Percentiles rank a stretch among this genome's conserved stretches.
These are phyloP conservation scores for Choloepus hoffmanni DNA, from an alignment of 2,113 vertebrate species.

Conservation along the genomic window DNA sequence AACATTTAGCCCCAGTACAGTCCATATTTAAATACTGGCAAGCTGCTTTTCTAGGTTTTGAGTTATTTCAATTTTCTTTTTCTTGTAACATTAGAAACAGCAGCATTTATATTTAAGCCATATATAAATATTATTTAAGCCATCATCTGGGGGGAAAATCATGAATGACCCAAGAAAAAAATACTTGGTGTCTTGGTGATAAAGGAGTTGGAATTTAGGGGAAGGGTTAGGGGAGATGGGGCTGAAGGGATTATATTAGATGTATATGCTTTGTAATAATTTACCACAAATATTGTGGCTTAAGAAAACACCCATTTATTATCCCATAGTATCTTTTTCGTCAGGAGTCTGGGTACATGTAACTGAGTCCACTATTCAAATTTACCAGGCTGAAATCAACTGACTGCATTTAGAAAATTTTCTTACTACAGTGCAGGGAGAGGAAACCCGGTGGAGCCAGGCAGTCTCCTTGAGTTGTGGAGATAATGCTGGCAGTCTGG, in stretches of 20 bases:
- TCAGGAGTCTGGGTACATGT: not conserved
- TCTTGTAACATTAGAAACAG: not conserved
- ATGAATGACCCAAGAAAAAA: not conserved
- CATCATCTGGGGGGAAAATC: not conserved
- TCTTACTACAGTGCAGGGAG: no score
- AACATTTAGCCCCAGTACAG: not conserved
- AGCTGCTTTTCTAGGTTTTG: not conserved
- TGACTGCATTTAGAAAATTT: no score
- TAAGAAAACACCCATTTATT: not conserved
- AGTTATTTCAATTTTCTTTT: constrained; percentile 38
- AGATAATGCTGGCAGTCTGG: no score
- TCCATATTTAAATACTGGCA: constrained; percentile 42
- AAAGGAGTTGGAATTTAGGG: constrained; percentile 12
- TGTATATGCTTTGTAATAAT: not conserved
- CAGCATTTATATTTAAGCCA: not conserved
- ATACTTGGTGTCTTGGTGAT: not conserved
- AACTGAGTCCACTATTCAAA: not conserved
- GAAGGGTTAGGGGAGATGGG: not conserved
- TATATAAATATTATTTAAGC: not conserved
- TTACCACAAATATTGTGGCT: not conserved
- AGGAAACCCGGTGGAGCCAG: no score
- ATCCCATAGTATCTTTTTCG: not conserved
- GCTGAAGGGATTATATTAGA: not conserved
- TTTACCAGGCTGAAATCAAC: not conserved
- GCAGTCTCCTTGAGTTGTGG: no score